Base-by-base conservation (phyloP, 1,140 invertebrate genomes). In the Wasmannia auropunctata region DNA sequence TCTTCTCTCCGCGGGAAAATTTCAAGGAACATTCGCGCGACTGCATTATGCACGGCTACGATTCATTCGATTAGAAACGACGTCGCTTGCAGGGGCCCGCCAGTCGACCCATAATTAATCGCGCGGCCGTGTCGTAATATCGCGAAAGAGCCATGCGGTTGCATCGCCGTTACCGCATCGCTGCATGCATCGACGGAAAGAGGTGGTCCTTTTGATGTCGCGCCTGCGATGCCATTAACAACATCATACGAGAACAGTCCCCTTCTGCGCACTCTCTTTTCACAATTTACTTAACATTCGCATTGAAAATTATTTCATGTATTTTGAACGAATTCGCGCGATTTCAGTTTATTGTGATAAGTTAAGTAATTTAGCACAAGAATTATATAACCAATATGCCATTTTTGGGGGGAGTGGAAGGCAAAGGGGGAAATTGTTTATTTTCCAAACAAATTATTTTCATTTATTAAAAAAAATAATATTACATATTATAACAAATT, bases 201-300 rank as follows among this genome's bases (percentile, higher is more conserved):
- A 91, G 91, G 62, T 88, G 87, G 90, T 86, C 90, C 91, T 90
- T 92, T 92, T 92, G 91, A 91, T 92, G 84, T 92, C 80, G 88
- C 60, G 75, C 69, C 86, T 81, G 85, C 90, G 87, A 92, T 87
- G 88, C 90, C 88, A 91, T 89, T 92, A 88, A 86, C 67, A 83
- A 58, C 91, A 90, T 92, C 88, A 88, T 51, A 46, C 43, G 83
- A 51, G 63, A 80, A 72, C 46, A 34, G 46, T 40, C n/a, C 22
- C 22, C 19, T 31, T 25, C 58, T 31, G 11, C 43, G 46, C 46
- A 51, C 25, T 75, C 31, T 51, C 40, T 46, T 3, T 43, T 28
- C 6, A 28, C n/a, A 25, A 10, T 40, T 49, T 11, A 10, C n/a
- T 76, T 74, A 83, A 34, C 28, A 28, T 72, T 54, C 11, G 34